A percentile compares a stretch with the other conserved stretches of the same genome.
Conservation (phyloP, 2,113 vertebrate species). For the Lates calcarifer region DNA sequence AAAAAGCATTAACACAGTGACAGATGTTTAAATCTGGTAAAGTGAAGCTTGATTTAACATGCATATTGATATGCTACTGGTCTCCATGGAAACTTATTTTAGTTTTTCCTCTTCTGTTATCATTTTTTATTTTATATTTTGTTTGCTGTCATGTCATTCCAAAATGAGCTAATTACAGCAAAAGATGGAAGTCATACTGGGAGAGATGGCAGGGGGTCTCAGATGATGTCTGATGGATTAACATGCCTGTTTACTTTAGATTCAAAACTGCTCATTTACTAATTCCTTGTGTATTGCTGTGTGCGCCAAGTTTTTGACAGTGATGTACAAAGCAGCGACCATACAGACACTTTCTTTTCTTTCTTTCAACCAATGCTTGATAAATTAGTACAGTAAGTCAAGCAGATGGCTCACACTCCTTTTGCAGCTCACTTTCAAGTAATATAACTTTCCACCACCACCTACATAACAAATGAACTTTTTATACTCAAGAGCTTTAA, state of each 20-base stretch:
- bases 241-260: constrained; percentile 79
- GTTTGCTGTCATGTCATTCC: constrained; percentile 73
- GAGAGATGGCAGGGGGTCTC: constrained; percentile 72
- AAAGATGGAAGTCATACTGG: constrained; percentile 62
- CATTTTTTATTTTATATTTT: constrained; percentile 69
- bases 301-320: constrained; percentile 63
- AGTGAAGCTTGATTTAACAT: constrained; percentile 24
- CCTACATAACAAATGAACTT: constrained; percentile 54
- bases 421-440: constrained; percentile 33
- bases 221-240: constrained; percentile 80
- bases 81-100: constrained; percentile 60
- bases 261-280: constrained; percentile 73
- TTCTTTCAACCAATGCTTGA: constrained; percentile 23
- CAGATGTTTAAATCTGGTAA: constrained; percentile 35
- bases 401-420: constrained; percentile 50
- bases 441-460: constrained; percentile 37
- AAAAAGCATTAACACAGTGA: neutral
- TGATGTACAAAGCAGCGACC: constrained; percentile 37
- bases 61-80: constrained; percentile 15
- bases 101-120: constrained; percentile 53
- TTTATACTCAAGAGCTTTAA: constrained; percentile 19
- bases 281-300: constrained; percentile 70
- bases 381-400: constrained; percentile 19
- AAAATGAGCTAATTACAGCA: constrained; percentile 83
- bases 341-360: constrained; percentile 8